A percentile compares a stretch with the other conserved stretches of the same genome.
phyloP scores from a whole-genome alignment of 2,888 invertebrate species.

The Dorcus hopei region DNA sequence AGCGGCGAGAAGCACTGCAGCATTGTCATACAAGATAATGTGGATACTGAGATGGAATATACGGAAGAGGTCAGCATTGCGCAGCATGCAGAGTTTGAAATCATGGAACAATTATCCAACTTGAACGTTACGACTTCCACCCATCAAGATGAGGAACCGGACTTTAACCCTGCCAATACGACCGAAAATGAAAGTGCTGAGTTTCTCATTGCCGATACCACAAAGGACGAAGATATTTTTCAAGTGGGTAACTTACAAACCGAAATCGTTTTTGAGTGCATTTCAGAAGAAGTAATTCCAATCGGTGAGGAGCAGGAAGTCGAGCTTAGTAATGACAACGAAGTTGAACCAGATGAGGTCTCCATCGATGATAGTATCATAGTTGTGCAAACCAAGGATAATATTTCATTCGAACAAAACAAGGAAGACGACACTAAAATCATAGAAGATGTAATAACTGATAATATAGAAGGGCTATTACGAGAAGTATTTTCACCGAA shows the following conservation, averaged over 20 bases:
- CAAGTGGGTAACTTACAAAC: slow-evolving; percentile 18
- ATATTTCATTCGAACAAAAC: too few species aligned
- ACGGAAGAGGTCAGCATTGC: slow-evolving; percentile 1
- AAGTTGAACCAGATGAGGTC: slow-evolving; percentile 1
- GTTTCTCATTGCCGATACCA: slow-evolving; percentile 2
- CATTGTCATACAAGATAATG: too few species aligned
- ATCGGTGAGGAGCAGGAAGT: slow-evolving; percentile 24
- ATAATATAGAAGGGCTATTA: not conserved
- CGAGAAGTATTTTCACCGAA: slow-evolving; percentile 11
- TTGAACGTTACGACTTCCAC: slow-evolving; percentile 14
- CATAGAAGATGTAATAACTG: not conserved
- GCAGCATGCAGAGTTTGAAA: slow-evolving; percentile 9
- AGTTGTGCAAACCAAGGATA: too few species aligned
- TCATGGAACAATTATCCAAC: slow-evolving; percentile 17
- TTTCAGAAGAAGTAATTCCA: slow-evolving; percentile 29
- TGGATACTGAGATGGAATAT: not conserved
- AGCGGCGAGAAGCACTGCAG: slow-evolving; percentile 23
- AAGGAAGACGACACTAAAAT: not conserved
- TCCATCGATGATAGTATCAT: too few species aligned
- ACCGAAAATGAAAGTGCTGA: not conserved
- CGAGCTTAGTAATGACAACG: slow-evolving; percentile 11
- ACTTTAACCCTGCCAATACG: not conserved
- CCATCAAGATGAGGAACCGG: not conserved
- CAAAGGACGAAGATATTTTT: not conserved
- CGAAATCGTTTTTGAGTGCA: slow-evolving; percentile 33